These are phyloP conservation scores for Macaca fascicularis DNA, from an alignment of 2,113 vertebrate species.

Conservation along the genomic window T2T-MFA8v1.1 NC_088386.1:109135501-109136000, in stretches of 20 bases:
- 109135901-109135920: neutral
- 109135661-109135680: no score
- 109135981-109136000: neutral
- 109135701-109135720: no score
- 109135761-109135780: neutral
- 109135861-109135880: neutral
- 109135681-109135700: neutral
- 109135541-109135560: neutral
- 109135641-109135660: neutral
- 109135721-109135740: neutral
- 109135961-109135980: neutral
- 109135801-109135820: neutral
- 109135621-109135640: neutral
- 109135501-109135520: neutral
- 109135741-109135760: neutral
- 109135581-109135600: neutral
- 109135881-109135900: neutral
- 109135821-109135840: neutral
- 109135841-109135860: neutral
- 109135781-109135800: no score
- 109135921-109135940: neutral
- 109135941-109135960: neutral
- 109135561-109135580: neutral
- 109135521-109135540: neutral
- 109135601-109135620: neutral